Evolutionary conservation across 2,888 invertebrate species (phyloP), one percentile per base, ranked within the genome.

Genomic region (Muscina levida): DNA sequence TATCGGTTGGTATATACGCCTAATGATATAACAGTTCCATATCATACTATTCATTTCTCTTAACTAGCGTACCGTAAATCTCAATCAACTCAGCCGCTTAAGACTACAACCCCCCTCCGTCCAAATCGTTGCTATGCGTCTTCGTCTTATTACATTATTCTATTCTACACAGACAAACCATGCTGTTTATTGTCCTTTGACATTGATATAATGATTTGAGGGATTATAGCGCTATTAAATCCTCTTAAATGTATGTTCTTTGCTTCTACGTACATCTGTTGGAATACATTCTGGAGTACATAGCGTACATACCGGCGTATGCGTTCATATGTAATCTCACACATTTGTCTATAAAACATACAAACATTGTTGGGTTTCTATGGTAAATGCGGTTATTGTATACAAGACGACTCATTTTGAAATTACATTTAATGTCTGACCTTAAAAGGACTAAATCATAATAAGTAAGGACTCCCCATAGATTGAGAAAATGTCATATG

Each of bases 171-270:
- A 31, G 8, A 8, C 31, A 31, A n/a, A 8, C 31, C 31, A 81
- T 77, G 44, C 74, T 67, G 39, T 74, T 68, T 31, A 76, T 81
- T 81, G 77, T 74, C 71, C 77, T 77, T 74, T 81, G 77, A 81
- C 81, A 77, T 81, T 74, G 74, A 77, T 67, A 81, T 77, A 74
- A 81, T 74, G 67, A 81, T 81, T 81, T 81, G 74, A 77, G 77
- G 81, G 77, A 81, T 80, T 80, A 77, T 77, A 77, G 77, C 80
- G 80, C 80, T 74, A 81, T 77, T 81, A 81, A 81, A 72, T 81
- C 81, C 77, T 81, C 77, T 81, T 77, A 81, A 77, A 77, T 77
- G 46, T 67, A 77, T 77, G 80, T 67, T 74, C n/a, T n/a, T n/a
- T n/a, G n/a, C n/a, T n/a, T n/a, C n/a, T n/a, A n/a, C 56, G 37